Evolutionary conservation across 2,113 vertebrate genomes (phyloP), one percentile per base, ranked within the genome.

Genomic region (Anas platyrhynchos): DNA sequence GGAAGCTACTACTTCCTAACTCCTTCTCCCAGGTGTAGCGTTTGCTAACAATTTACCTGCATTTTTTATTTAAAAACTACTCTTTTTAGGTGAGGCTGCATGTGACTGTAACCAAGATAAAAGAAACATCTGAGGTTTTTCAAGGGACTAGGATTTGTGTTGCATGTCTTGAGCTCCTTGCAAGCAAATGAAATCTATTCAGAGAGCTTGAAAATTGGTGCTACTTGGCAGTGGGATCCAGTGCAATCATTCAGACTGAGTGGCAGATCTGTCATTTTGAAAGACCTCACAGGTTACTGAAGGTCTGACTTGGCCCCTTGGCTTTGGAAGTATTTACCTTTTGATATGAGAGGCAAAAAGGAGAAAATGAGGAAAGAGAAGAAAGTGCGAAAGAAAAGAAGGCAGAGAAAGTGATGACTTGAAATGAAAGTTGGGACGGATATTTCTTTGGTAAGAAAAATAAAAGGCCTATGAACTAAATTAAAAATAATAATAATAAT

Each of bases 391-490:
- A 77, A 54, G 32, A 71, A 76, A 50, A 38, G 20, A 46, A 83
- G 26, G 16, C 11, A 52, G 17, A 27, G 34, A 72, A 75, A 83
- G 77, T 0, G 0, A 56, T 55, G 13, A 69, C 11, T 63, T 81
- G 26, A 72, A 77, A 52, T 52, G 9, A 15, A 73, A 66, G 4
- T 14, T 80, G 27, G 22, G n/a, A 77, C 31, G 71, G 34, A 11
- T 79, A 32, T 83, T 87, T 89, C 18, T 79, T 50, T 36, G 36
- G 50, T 36, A 77, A 69, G 59, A 79, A 87, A 88, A 75, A 59
- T 56, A 68, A 84, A 77, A 68, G 5, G 8, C 16, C 44, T 61
- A 7, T 44, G 18, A 48, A 48, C 46, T 48, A 48, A 48, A 48
- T 48, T 21, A 11, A 48, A 48, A 46, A 48, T 5, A 12, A 41